phyloP scores from a whole-genome alignment of 2,113 vertebrate species.

The Diglossa brunneiventris region DNA sequence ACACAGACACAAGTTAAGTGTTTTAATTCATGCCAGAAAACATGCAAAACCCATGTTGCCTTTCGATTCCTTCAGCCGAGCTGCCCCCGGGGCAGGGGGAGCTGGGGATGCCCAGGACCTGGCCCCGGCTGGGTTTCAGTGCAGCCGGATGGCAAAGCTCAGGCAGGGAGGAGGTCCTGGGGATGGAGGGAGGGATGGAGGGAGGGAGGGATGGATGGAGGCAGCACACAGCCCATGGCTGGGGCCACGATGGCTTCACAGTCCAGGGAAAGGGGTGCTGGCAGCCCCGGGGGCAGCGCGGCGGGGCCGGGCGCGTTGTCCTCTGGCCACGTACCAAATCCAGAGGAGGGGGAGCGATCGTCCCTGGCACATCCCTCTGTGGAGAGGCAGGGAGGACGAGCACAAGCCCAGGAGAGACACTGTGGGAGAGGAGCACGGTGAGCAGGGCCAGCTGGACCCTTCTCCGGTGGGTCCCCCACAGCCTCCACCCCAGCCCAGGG shows the following conservation, averaged over 20 bases:
- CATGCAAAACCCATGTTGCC: conserved; percentile 73
- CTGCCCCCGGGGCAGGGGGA: not conserved
- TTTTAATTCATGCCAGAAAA: conserved; percentile 80
- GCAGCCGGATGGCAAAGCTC: not conserved
- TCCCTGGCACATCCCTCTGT: conserved; percentile 39
- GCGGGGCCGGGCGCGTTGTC: not conserved
- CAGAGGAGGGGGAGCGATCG: not conserved
- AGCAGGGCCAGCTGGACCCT: fast-evolving
- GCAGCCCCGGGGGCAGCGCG: not conserved
- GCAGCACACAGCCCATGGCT: not conserved
- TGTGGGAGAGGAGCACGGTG: not conserved
- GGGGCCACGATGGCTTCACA: conserved; percentile 42
- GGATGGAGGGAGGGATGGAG: not conserved
- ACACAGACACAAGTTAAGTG: conserved; percentile 74
- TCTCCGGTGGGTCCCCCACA: fast-evolving
- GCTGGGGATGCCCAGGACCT: conserved; percentile 2
- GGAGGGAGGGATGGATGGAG: not conserved
- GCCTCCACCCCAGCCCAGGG: not conserved
- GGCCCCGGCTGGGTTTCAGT: not conserved
- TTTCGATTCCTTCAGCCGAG: conserved; percentile 49
- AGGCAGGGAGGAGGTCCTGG: not conserved
- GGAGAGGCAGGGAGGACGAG: conserved; percentile 3
- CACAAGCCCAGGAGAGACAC: not conserved
- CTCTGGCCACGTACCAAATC: not conserved
- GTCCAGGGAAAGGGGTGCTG: conserved; percentile 30